Evolutionary conservation across 2,113 vertebrate genomes (phyloP), one percentile per base, ranked within the genome.

Genomic region (Tenrec ecaudatus): DNA sequence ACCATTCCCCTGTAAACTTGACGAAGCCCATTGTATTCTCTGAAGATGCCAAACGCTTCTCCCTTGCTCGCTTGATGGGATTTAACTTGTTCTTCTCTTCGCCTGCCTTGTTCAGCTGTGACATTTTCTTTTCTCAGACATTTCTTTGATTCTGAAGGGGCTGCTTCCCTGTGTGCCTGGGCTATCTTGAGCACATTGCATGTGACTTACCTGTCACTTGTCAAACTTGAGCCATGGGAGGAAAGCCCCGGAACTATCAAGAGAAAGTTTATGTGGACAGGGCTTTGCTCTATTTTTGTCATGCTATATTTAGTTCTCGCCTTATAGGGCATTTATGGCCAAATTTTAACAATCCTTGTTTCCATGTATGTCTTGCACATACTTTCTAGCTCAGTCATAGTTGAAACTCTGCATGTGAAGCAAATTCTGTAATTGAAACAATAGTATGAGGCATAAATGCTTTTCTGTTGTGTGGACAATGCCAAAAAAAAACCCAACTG

Each of bases 291-390:
- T 95, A 90, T 95, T 95, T 93, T 93, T 96, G 75, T 86, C 77
- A 2, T 69, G 16, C 88, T 98, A 95, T 96, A 97, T 97, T 97
- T 96, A 96, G 90, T 95, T 92, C 68, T 96, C 82, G 84, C 95
- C 78, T 81, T 97, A 95, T 97, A 97, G 96, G 97, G 96, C 69
- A 92, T 96, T 97, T 93, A 92, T 88, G 96, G 85, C 91, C 95
- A 78, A 93, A 93, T 36, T 85, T 95, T 96, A 90, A 79, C 95
- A 94, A 95, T 94, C 71, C 58, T 58, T 96, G 86, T 97, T 97
- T 96, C 95, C 94, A 94, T 97, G 92, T 92, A 96, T 95, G 96
- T 96, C 73, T 84, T 96, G 79, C 95, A 87, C 92, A 93, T 97
- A 86, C 86, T 98, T 97, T 91, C 69, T 97, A 80, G 62, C 60